Base-by-base conservation (phyloP, 2,797 vertebrate genomes). In the Myotis myotis region DNA sequence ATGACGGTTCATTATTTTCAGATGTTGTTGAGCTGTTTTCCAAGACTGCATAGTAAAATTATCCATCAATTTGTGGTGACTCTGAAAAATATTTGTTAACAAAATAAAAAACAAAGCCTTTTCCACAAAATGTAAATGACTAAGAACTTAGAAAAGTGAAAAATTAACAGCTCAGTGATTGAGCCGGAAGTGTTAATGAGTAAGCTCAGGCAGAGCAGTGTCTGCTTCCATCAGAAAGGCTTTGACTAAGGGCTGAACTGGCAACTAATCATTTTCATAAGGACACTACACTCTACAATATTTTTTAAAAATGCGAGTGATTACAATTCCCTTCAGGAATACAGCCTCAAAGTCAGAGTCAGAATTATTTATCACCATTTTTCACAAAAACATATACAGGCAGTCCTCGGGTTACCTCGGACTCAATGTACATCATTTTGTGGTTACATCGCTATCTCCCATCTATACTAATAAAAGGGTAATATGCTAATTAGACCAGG, bases 21-120 rank as follows among this genome's bases (percentile, higher is more conserved):
- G 90, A 92, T 99, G 99, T 22, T 99, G 98, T 49, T 99, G 98
- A 60, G 98, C 91, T 25, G 98, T 97, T 98, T 98, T 99, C 95
- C 99, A 72, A 22, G 99, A 98, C 55, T 99, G 98, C 83, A 99
- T 99, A 80, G 97, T 98, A 97, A 99, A 99, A 95, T 98, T 83
- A 83, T 99, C 99, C 98, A 99, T 97, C 97, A 98, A 99, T 94
- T 97, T 98, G 23, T 97, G 98, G 83, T 98, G 98, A 85, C 93
- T 98, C 99, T 99, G 89, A 92, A 96, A 91, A 96, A 92, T 49
- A 86, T 5, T 91, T 57, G 93, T 84, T 95, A 70, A 89, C 25
- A 89, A 89, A 96, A 88, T 68, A 66, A 88, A 71, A 10, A 93
- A 55, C 22, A 89, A 95, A 92, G 28, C 9, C 33, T 76, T 85